These are phyloP conservation scores for Athripsodes cinereus DNA, from an alignment of 2,888 invertebrate species.

Conservation along the genomic window DNA sequence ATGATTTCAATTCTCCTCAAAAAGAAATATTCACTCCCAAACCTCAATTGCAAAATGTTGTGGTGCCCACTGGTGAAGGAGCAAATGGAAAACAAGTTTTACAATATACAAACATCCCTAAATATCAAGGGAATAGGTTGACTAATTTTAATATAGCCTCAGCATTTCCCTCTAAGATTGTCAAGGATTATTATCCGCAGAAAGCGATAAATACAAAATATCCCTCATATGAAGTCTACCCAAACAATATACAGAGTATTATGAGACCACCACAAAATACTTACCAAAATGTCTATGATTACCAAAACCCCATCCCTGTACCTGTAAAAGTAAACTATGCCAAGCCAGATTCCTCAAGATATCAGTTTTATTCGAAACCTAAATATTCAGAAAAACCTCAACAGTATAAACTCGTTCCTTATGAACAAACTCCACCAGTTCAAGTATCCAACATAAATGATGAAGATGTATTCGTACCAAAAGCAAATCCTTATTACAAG, in stretches of 20 bases:
- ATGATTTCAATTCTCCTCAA: slow-evolving; percentile 43
- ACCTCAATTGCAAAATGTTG: slow-evolving; percentile 42
- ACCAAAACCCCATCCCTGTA: slow-evolving; percentile 20
- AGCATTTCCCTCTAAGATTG: slow-evolving; percentile 43
- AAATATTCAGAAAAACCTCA: slow-evolving; percentile 38
- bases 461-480: slow-evolving; percentile 23
- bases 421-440: slow-evolving; percentile 46
- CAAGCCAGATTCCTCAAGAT: slow-evolving; percentile 35
- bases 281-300: slow-evolving; percentile 12
- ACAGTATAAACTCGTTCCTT: slow-evolving; percentile 46
- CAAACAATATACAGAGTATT: slow-evolving; percentile 7
- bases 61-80: slow-evolving; percentile 35
- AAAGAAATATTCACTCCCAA: slow-evolving; percentile 30
- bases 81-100: slow-evolving; percentile 40
- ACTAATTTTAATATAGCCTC: slow-evolving; percentile 47
- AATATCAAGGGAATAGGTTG: slow-evolving; percentile 45
- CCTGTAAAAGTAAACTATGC: slow-evolving; percentile 25
- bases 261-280: slow-evolving; percentile 18
- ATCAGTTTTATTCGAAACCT: slow-evolving; percentile 36
- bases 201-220: slow-evolving; percentile 27
- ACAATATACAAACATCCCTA: slow-evolving; percentile 40
- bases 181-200: slow-evolving; percentile 38
- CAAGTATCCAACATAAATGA: slow-evolving; percentile 27
- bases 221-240: slow-evolving; percentile 4
- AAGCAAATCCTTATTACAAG: slow-evolving; percentile 15